Evolutionary conservation across 64 coral and sea anemone genomes (phyloP).

Genomic region (Porites lutea): DNA sequence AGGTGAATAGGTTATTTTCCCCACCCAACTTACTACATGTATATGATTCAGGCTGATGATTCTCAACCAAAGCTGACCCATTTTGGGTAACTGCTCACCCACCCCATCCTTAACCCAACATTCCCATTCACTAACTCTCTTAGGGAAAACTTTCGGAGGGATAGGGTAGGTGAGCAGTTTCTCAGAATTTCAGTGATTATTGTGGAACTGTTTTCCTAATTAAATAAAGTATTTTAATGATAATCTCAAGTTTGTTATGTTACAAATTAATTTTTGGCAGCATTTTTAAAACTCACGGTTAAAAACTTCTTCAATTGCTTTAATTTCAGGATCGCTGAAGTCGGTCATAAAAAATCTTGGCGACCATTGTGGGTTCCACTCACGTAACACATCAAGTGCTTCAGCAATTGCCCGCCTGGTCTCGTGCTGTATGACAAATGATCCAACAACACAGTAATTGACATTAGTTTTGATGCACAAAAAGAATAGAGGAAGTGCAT

Average conservation of each 20-base stretch:
- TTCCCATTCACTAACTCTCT: too few species aligned
- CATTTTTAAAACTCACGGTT: neutral
- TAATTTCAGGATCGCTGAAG: slow-evolving; percentile 65
- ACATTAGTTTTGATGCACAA: slow-evolving; percentile 69
- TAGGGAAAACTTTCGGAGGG: too few species aligned
- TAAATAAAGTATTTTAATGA: neutral
- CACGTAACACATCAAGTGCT: slow-evolving; percentile 11
- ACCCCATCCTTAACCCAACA: too few species aligned
- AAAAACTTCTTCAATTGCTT: slow-evolving; percentile 57
- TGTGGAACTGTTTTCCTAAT: too few species aligned
- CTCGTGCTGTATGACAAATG: slow-evolving; percentile 62
- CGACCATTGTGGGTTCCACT: slow-evolving; percentile 41
- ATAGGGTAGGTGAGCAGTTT: too few species aligned
- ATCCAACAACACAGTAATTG: slow-evolving; percentile 66
- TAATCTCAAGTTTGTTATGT: too few species aligned
- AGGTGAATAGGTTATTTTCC: neutral
- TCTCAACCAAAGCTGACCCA: too few species aligned
- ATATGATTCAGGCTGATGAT: neutral
- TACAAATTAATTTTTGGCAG: neutral
- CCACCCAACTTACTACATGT: neutral
- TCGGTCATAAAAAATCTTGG: slow-evolving; percentile 44
- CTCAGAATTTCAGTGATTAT: too few species aligned
- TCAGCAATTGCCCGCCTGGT: slow-evolving; percentile 29
- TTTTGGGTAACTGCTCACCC: too few species aligned
- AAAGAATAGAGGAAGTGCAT: slow-evolving; percentile 66